Conservation (phyloP, 2,113 vertebrate genomes). For the Oryzias celebensis region DNA sequence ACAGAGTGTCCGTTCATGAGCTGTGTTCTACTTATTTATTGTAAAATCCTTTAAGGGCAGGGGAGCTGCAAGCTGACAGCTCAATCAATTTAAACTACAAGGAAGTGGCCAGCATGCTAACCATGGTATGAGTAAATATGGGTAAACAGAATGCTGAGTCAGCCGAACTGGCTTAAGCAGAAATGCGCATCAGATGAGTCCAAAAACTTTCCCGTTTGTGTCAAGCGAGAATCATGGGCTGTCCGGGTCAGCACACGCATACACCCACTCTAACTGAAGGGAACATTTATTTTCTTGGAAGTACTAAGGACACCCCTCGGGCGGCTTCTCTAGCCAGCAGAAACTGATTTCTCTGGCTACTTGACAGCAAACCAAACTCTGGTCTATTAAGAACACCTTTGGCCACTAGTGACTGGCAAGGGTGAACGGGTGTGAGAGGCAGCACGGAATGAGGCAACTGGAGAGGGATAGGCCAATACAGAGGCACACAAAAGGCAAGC, state of each 20-base stretch:
- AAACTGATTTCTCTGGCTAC: constrained; percentile 44
- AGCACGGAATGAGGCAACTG: constrained; percentile 2
- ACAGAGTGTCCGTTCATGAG: constrained; percentile 28
- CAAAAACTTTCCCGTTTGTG: background rate
- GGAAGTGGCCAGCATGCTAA: constrained; percentile 16
- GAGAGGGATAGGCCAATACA: constrained; percentile 7
- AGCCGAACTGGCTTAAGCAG: constrained; percentile 4
- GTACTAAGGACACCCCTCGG: constrained; percentile 36
- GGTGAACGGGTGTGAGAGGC: constrained; percentile 16
- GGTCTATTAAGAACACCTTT: constrained; percentile 52
- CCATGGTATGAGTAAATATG: background rate
- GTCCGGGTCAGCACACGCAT: background rate
- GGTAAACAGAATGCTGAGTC: background rate
- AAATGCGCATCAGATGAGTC: constrained; percentile 19
- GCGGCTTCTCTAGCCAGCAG: constrained; percentile 30
- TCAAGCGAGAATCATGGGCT: constrained; percentile 15
- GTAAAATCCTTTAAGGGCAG: constrained; percentile 12
- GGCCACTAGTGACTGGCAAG: constrained; percentile 23
- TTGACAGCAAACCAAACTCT: constrained; percentile 58
- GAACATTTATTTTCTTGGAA: constrained; percentile 26
- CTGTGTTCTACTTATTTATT: constrained; percentile 8
- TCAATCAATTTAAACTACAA: constrained; percentile 49
- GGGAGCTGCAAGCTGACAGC: constrained; percentile 28
- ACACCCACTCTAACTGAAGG: background rate
- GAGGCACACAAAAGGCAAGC: constrained; percentile 18